A percentile compares a stretch with the other conserved stretches of the same genome.
Conservation (phyloP, 2,113 vertebrate genomes). For the Numida meleagris region DNA sequence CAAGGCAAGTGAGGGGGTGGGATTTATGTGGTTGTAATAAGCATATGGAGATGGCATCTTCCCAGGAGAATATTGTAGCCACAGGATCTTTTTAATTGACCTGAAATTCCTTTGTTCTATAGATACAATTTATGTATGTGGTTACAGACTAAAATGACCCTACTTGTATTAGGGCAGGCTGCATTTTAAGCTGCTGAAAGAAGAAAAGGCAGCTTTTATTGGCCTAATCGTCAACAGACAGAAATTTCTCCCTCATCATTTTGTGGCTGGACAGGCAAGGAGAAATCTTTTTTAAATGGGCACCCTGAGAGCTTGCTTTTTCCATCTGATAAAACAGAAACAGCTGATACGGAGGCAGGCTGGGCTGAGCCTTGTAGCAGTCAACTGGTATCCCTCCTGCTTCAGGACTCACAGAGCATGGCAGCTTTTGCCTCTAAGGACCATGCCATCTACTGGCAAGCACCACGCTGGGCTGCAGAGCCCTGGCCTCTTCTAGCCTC, state of each 20-base stretch:
- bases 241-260: background rate
- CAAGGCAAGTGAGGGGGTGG: slow-evolving; percentile 38
- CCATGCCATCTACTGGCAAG: background rate
- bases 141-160: slow-evolving; percentile 52
- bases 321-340: background rate
- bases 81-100: slow-evolving; percentile 67
- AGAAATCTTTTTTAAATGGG: background rate
- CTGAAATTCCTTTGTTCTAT: slow-evolving; percentile 58
- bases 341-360: background rate
- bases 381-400: background rate
- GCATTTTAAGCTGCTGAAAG: slow-evolving; percentile 36
- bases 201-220: background rate
- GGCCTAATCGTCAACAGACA: background rate
- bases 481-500: background rate
- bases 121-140: slow-evolving; percentile 46
- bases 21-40: slow-evolving; percentile 53
- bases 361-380: background rate
- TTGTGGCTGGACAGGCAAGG: background rate
- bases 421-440: background rate
- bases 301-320: background rate
- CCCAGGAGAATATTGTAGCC: slow-evolving; percentile 58
- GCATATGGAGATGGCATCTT: slow-evolving; percentile 49
- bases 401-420: background rate
- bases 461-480: background rate
- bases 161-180: slow-evolving; percentile 24